phyloP scores from a whole-genome alignment of 2,888 invertebrate species.

The Nemotelus pantherinus region DNA sequence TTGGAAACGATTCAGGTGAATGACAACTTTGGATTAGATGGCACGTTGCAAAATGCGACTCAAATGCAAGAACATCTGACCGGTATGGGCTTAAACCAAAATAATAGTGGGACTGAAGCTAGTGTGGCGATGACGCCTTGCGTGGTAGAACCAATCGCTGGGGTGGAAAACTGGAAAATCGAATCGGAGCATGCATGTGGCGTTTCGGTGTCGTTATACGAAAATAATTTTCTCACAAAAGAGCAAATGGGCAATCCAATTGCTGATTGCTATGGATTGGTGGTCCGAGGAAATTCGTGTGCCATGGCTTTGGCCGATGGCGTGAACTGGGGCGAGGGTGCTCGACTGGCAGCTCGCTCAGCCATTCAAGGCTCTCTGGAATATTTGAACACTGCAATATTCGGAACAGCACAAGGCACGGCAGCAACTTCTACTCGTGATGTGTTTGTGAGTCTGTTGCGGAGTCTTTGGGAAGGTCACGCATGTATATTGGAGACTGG shows the following conservation, averaged over 20 bases:
- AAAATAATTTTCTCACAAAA: slow-evolving; percentile 81
- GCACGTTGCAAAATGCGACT: slow-evolving; percentile 25
- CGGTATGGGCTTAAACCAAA: slow-evolving; percentile 18
- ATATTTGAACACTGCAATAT: slow-evolving; percentile 80
- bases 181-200: slow-evolving; percentile 64
- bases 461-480: slow-evolving; percentile 86
- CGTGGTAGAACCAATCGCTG: slow-evolving; percentile 58
- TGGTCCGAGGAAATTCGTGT: slow-evolving; percentile 76
- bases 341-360: slow-evolving; percentile 83
- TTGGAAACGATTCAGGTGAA: slow-evolving; percentile 30
- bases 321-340: slow-evolving; percentile 92
- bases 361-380: slow-evolving; percentile 87
- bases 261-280: slow-evolving; percentile 86
- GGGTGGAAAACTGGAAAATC: slow-evolving; percentile 64
- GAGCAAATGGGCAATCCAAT: slow-evolving; percentile 81
- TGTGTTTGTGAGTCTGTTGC: slow-evolving; percentile 78
- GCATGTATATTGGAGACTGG: slow-evolving; percentile 84
- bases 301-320: slow-evolving; percentile 87
- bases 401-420: slow-evolving; percentile 65
- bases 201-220: slow-evolving; percentile 78
- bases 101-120: neutral
- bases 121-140: neutral
- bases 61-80: slow-evolving; percentile 31
- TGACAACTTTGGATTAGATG: slow-evolving; percentile 35
- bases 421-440: slow-evolving; percentile 71